Evolutionary conservation across 2,113 vertebrate species (phyloP).

Genomic region (Spea bombifrons): DNA sequence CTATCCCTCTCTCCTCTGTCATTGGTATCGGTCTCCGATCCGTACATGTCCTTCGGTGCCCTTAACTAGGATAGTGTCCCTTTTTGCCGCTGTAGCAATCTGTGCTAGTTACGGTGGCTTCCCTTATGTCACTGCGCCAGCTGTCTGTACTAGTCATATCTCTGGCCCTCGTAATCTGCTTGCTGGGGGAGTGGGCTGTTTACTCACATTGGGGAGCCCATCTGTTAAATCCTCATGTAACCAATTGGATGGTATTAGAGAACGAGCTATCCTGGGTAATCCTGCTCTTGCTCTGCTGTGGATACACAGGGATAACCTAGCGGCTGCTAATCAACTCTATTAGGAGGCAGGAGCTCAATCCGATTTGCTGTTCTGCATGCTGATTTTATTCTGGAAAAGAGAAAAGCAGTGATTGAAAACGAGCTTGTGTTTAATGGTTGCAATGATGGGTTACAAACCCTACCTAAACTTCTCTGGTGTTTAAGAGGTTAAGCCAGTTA

Average conservation of each 20-base stretch:
- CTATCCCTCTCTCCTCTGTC: not conserved
- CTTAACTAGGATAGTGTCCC: not conserved
- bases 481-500: not conserved
- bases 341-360: no score
- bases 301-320: no score
- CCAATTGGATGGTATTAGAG: no score
- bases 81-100: fast-evolving
- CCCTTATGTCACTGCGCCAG: not conserved
- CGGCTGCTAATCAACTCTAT: no score
- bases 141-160: no score
- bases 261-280: no score
- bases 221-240: no score
- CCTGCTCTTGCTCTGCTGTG: no score
- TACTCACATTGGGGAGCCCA: no score
- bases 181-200: no score
- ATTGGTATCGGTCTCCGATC: not conserved
- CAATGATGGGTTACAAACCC: not conserved
- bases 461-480: not conserved
- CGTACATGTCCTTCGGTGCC: not conserved
- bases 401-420: not conserved
- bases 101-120: constrained; percentile 7
- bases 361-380: constrained; percentile 14
- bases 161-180: no score
- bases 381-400: constrained; percentile 14
- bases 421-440: not conserved